A percentile compares a stretch with the other conserved stretches of the same genome.
Conservation (phyloP, 2,888 invertebrate species). For the Sarcophaga variegata region DNA sequence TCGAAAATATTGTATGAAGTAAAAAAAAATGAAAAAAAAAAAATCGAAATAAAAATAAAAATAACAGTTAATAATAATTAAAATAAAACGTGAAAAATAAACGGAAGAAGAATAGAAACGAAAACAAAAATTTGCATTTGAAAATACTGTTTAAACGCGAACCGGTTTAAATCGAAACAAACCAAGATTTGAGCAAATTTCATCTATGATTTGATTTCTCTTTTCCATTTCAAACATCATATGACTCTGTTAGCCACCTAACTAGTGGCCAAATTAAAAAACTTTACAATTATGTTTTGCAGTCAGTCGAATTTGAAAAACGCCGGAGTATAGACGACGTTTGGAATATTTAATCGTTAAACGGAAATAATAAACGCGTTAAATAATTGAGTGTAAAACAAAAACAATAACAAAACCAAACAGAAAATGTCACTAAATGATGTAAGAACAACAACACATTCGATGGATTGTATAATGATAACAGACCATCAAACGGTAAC, state of each 20-base stretch:
- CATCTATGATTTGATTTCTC: slow-evolving; percentile 42
- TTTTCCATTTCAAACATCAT: slow-evolving; percentile 23
- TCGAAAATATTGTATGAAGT: too few relatives aligned
- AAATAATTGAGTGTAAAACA: too few relatives aligned
- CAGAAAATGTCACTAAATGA: slow-evolving; percentile 34
- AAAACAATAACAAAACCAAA: too few relatives aligned
- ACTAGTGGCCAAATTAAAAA: slow-evolving; percentile 17
- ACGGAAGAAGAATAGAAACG: slow-evolving; percentile 14
- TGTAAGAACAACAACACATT: slow-evolving; percentile 28
- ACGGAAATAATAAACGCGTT: slow-evolving; percentile 21
- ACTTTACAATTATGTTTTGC: slow-evolving; percentile 5
- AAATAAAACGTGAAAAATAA: not conserved
- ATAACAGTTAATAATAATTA: slow-evolving; percentile 8
- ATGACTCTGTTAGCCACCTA: not conserved
- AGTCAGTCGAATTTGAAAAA: slow-evolving; percentile 51
- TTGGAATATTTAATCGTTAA: slow-evolving; percentile 17
- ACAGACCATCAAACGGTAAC: slow-evolving; percentile 65
- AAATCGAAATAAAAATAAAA: slow-evolving; percentile 10
- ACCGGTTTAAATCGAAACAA: slow-evolving; percentile 51
- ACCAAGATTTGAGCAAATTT: too few relatives aligned
- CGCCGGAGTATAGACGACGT: slow-evolving; percentile 27
- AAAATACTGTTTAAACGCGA: slow-evolving; percentile 44
- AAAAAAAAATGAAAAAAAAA: too few relatives aligned
- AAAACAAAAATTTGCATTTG: slow-evolving; percentile 48
- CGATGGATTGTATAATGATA: slow-evolving; percentile 64